Conservation (phyloP, 2,888 invertebrate genomes). For the Chaitophorus viminalis region DNA sequence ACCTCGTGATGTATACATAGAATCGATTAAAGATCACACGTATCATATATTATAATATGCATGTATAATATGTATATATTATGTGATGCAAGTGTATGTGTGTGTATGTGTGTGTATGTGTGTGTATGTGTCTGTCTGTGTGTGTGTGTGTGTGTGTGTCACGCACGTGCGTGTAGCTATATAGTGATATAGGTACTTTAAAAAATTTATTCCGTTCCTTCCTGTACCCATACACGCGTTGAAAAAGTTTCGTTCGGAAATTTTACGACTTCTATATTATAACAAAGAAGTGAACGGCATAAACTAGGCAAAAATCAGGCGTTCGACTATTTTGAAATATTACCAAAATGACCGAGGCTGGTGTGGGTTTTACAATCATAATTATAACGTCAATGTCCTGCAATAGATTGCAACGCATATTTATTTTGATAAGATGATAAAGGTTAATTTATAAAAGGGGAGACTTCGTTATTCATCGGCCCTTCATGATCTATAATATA, state of each 20-base stretch:
- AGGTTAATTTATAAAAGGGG: too few relatives aligned
- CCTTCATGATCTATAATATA: too few relatives aligned
- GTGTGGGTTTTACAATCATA: background rate
- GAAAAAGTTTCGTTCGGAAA: background rate
- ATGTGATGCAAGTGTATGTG: background rate
- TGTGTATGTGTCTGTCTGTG: background rate
- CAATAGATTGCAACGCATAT: too few relatives aligned
- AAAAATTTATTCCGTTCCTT: constrained; percentile 17
- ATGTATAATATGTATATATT: too few relatives aligned
- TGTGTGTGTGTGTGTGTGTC: background rate
- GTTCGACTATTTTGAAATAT: background rate
- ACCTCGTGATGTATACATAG: background rate
- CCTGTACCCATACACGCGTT: background rate
- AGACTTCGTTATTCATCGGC: too few relatives aligned
- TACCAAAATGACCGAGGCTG: background rate
- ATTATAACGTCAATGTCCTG: too few relatives aligned
- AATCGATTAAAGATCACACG: constrained; percentile 6
- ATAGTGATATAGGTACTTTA: background rate
- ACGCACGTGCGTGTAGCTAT: background rate
- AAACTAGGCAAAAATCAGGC: background rate
- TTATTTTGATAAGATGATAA: too few relatives aligned
- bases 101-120: background rate
- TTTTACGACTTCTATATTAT: background rate
- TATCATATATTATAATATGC: background rate
- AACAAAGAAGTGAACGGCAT: background rate